Evolutionary conservation across 2,113 vertebrate species (phyloP).

Genomic region (Sardina pilchardus): DNA sequence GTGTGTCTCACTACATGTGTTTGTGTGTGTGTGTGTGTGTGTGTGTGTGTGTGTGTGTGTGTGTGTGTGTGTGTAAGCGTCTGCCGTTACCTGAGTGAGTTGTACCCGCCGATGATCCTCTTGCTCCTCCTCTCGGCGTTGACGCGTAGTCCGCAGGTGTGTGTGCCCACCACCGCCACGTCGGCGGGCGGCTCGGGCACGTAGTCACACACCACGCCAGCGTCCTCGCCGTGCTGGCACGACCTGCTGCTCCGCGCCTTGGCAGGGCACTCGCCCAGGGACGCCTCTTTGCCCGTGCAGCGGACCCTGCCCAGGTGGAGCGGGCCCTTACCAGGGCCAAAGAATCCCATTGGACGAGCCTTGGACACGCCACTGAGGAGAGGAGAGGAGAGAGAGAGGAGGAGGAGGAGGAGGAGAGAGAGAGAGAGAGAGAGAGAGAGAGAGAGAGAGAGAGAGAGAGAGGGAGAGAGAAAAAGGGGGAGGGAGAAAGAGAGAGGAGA

Average conservation of each 20-base stretch:
- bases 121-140: constrained; percentile 69
- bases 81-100: constrained; percentile 57
- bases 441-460: not conserved
- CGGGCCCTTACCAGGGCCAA: constrained; percentile 79
- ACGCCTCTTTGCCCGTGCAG: constrained; percentile 84
- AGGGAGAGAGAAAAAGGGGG: not conserved
- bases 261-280: constrained; percentile 75
- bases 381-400: constrained; percentile 25
- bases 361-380: constrained; percentile 73
- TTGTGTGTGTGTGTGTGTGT: not conserved
- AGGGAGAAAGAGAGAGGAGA: not conserved
- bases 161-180: constrained; percentile 42
- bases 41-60: not conserved
- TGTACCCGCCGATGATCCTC: constrained; percentile 75
- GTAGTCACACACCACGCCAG: constrained; percentile 81
- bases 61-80: not conserved
- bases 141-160: constrained; percentile 71
- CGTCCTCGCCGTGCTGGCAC: constrained; percentile 79
- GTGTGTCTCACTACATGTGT: not conserved
- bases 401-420: constrained; percentile 32
- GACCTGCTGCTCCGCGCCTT: constrained; percentile 67
- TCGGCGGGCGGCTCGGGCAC: constrained; percentile 50
- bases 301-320: constrained; percentile 81
- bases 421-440: not conserved
- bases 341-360: constrained; percentile 76